Base-by-base conservation (phyloP, 2,888 invertebrate species). In the Stegana nigrithorax region DNA sequence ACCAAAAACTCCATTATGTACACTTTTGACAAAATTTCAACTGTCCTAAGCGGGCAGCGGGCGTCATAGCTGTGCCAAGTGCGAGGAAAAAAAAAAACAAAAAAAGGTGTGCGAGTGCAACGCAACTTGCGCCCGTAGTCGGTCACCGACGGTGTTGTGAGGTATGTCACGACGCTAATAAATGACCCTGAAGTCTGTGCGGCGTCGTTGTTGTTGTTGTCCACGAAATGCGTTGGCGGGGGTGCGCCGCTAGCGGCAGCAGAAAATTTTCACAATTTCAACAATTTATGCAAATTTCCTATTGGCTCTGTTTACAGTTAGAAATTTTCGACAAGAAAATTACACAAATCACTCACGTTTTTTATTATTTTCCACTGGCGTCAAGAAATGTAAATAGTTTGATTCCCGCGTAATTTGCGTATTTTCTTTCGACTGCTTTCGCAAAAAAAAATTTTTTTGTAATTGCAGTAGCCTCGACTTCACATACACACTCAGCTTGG, bases 281-380 rank as follows among this genome's bases (percentile, higher is more conserved):
- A 65, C 69, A 75, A 74, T 78, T 69, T 73, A 73, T 75, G 75
- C 79, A 71, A 78, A 69, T 65, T 76, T 50, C 71, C 65, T 66
- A 68, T 63, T 53, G 64, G 4, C n/a, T 39, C 5, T 39, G 12
- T 39, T 39, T 39, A 17, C 14, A 39, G 14, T n/a, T 39, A 17
- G n/a, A 14, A 6, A 36, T 55, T 12, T 8, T 21, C 10, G 25
- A 17, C 25, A 23, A 47, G 23, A 36, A 2, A n/a, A 47, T 23
- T 2, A 47, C 21, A 47, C 21, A 8, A 23, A 32, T 21, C 12
- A 55, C 53, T 55, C 21, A 55, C 53, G 29, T 36, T n/a, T 55
- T 55, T 29, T 55, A 19, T 17, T 55, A 36, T 32, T 10, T n/a
- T 21, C 53, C 53, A 32, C 19, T 55, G 25, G 32, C 53, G 53